These are phyloP conservation scores for Molossus alvarezi DNA, from an alignment of 2,797 vertebrate species.

Conservation along the genomic window DNA sequence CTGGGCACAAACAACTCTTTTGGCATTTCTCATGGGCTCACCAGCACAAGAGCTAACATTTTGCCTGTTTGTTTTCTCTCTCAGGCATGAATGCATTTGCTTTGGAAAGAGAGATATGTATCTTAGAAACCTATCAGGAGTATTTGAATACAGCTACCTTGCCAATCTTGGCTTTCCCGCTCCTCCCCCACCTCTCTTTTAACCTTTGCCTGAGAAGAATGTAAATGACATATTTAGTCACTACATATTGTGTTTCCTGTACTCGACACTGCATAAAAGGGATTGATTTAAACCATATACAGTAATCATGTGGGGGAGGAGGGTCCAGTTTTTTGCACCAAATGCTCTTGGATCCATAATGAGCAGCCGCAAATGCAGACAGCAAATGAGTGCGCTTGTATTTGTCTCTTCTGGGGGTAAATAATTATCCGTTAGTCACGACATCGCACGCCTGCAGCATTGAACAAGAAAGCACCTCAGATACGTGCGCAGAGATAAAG, in stretches of 20 bases:
- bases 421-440: constrained; percentile 45
- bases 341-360: constrained; percentile 51
- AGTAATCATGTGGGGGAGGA: constrained; percentile 66
- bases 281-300: constrained; percentile 81
- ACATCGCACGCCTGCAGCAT: not conserved
- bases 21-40: constrained; percentile 84
- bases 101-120: constrained; percentile 78
- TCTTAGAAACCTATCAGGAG: constrained; percentile 86
- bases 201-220: constrained; percentile 78
- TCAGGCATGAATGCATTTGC: constrained; percentile 68
- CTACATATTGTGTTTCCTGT: constrained; percentile 67
- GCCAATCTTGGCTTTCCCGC: constrained; percentile 38
- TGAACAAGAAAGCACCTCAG: constrained; percentile 50
- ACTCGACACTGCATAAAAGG: constrained; percentile 32
- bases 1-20: constrained; percentile 82
- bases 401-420: constrained; percentile 56
- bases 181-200: constrained; percentile 67
- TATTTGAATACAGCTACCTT: constrained; percentile 70
- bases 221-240: constrained; percentile 81
- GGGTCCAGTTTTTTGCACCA: constrained; percentile 39
- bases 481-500: constrained; percentile 16
- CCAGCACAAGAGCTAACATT: constrained; percentile 76
- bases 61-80: constrained; percentile 69
- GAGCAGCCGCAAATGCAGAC: constrained; percentile 65
- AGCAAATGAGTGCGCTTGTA: not conserved